Evolutionary conservation across 2,113 vertebrate genomes (phyloP).

Genomic region (Toxotes jaculatrix): DNA sequence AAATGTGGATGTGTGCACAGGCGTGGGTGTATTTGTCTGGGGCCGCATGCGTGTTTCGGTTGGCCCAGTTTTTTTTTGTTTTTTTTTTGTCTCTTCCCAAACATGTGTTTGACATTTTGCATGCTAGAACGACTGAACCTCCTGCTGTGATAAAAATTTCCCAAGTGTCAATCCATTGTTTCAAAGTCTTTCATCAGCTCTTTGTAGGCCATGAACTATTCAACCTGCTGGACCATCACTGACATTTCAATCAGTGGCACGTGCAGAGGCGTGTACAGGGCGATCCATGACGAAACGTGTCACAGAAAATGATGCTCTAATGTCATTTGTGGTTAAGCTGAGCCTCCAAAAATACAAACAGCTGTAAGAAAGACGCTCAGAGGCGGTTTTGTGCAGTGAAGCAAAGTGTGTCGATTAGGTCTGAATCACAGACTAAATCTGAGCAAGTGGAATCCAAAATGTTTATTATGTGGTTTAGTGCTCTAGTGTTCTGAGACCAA

Average conservation of each 20-base stretch:
- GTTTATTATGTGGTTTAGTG: background rate
- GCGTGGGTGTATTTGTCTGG: background rate
- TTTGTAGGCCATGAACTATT: background rate
- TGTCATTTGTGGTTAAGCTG: constrained; percentile 5
- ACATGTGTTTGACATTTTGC: constrained; percentile 55
- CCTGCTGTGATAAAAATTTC: constrained; percentile 47
- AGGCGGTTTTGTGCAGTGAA: constrained; percentile 26
- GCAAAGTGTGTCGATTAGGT: constrained; percentile 13
- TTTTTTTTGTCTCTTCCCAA: background rate
- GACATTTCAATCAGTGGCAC: constrained; percentile 30
- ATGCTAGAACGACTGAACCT: constrained; percentile 37
- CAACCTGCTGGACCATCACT: constrained; percentile 7
- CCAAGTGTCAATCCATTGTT: constrained; percentile 31
- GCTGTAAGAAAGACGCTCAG: background rate
- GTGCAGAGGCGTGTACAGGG: background rate
- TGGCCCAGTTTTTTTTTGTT: constrained; percentile 28
- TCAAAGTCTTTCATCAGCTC: constrained; percentile 37
- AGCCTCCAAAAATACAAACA: constrained; percentile 1
- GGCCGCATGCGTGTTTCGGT: constrained; percentile 28
- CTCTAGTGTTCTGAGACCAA: background rate
- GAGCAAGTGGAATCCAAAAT: background rate
- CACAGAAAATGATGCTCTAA: constrained; percentile 7
- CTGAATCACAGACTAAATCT: background rate
- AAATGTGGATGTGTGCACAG: background rate
- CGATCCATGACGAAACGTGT: constrained; percentile 16